Base-by-base conservation (phyloP, 2,888 invertebrate species). In the Cybosia mesomella region DNA sequence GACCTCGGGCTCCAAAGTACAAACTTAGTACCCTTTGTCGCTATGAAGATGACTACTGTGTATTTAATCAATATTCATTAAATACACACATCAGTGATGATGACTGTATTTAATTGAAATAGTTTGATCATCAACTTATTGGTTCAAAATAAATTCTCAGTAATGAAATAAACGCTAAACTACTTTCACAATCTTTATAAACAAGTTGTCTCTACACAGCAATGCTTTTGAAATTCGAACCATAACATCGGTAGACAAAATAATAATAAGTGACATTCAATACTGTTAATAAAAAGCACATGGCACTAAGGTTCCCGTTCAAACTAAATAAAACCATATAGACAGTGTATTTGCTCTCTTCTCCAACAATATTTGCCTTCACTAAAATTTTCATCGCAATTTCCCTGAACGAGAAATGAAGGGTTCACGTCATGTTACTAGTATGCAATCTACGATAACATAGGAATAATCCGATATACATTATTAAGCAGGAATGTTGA, bases 321-420 rank as follows among this genome's bases (percentile, higher is more conserved):
- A 54, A 59, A 64, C 58, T 59, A 59, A 64, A 68, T 68, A 64
- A 68, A 68, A 34, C 13, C 63, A 49, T 58, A 58, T 22, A 32
- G 57, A 66, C 61, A 34, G 57, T 62, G 53, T 68, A 63, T 68
- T 68, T 64, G 39, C 63, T 24, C 28, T 59, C 28, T 39, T 39
- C 64, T 43, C 13, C 28, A 64, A 54, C 59, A 59, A 64, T 68
- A 68, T 64, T 68, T 64, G 54, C 64, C 11, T 63, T 55, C 18
- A 59, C 36, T 64, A 58, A 67, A 64, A 64, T 28, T 68, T 68
- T 55, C 59, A 63, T 63, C 58, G 62, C 58, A n/a, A 36, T 54
- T 39, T 28, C 36, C 24, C 18, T 36, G 24, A 64, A 59, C 49
- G 24, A 54, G 28, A 62, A 59, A 54, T 58, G 67, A 58, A 64